These are phyloP conservation scores for Leguminivora glycinivorella DNA, from an alignment of 1,140 invertebrate genomes.

Conservation along the genomic window DNA sequence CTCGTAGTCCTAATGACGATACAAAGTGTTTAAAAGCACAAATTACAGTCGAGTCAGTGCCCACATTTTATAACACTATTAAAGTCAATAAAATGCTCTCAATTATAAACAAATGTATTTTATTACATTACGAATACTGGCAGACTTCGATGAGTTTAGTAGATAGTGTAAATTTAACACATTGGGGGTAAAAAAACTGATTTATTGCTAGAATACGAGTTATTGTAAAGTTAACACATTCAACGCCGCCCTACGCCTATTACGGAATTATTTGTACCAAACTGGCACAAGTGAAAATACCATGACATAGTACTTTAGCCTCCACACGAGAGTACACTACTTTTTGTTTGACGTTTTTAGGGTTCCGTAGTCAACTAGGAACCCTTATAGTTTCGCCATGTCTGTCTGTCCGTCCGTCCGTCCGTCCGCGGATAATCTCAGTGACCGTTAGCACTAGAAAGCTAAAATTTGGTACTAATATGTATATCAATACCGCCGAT, in stretches of 20 bases:
- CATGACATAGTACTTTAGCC: too few relatives aligned
- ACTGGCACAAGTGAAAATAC: too few relatives aligned
- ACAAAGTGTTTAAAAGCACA: constrained; percentile 20
- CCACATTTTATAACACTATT: constrained; percentile 59
- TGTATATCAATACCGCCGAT: too few relatives aligned
- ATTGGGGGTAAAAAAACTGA: background rate
- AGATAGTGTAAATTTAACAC: constrained; percentile 17
- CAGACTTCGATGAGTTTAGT: background rate
- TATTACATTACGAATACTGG: constrained; percentile 40
- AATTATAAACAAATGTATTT: constrained; percentile 62
- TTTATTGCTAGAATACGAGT: background rate
- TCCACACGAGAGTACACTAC: too few relatives aligned
- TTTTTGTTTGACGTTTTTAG: too few relatives aligned
- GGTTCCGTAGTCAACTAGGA: too few relatives aligned
- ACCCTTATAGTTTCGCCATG: too few relatives aligned
- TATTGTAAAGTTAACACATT: background rate
- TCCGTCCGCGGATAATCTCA: too few relatives aligned
- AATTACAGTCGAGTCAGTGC: constrained; percentile 23
- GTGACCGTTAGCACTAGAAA: too few relatives aligned
- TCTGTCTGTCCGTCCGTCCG: too few relatives aligned
- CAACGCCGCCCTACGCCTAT: background rate
- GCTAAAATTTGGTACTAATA: too few relatives aligned
- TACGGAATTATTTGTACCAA: too few relatives aligned
- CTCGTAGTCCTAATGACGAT: background rate
- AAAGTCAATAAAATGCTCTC: constrained; percentile 58